Base-by-base conservation (phyloP, 2,888 invertebrate genomes). In the Epistrophe eligans region DNA sequence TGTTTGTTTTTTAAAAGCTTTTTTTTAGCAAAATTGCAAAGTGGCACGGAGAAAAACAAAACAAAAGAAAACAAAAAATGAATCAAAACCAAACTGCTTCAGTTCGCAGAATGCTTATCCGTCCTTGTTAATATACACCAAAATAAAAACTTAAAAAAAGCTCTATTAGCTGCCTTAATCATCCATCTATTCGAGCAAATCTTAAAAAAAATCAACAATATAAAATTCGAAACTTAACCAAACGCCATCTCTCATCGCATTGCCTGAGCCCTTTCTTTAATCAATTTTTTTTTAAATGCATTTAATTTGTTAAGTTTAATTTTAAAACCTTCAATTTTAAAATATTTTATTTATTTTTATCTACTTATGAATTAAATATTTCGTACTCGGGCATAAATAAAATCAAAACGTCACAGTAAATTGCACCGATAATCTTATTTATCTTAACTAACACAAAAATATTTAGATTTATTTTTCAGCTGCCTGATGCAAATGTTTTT, bases 221-320 rank as follows among this genome's bases (percentile, higher is more conserved):
- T 77, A 67, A 79, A 83, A 67, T 76, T 87, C 79, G 66, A 83
- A 83, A 76, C 72, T 79, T 79, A 87, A 87, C 83, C 79, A 87
- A 80, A 80, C 74, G 83, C 87, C 87, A 87, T 87, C 60, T 87
- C 64, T 90, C 90, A 90, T 90, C 89, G 89, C 89, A 90, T 89
- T 89, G 90, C 90, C 90, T 90, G 90, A 89, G 89, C 89, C 90
- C 89, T 89, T 88, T 80, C 48, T 48, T 48, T 48, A 84, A 79
- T 83, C 28, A 76, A 79, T 64, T 84, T 73, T 73, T 60, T 71
- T 38, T 67, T n/a, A 24, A n/a, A 82, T 76, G 62, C 80, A 80
- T 79, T 88, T 64, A 62, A n/a, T 60, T 71, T 80, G 15, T 87
- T 77, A 64, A 67, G 50, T 64, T 76, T 57, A 76, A 28, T 28